Conservation (phyloP, 2,888 invertebrate genomes). For the Aricia artaxerxes region DNA sequence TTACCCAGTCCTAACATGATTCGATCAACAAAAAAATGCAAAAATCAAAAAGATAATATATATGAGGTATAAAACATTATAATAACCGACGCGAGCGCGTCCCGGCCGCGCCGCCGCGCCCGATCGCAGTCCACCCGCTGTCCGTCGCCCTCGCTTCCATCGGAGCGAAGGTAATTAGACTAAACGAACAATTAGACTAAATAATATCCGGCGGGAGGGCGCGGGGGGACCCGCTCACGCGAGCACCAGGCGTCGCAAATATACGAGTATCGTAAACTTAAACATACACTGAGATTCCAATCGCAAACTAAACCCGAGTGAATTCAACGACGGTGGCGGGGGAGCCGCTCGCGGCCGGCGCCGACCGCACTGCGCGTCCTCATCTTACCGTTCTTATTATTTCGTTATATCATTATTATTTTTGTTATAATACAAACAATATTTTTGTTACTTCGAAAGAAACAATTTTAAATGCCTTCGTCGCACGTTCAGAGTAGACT, state of each 20-base stretch:
- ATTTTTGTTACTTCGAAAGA: too few relatives aligned
- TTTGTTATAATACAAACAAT: too few relatives aligned
- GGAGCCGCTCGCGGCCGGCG: background rate
- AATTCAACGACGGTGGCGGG: slow-evolving; percentile 11
- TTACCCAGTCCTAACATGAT: slow-evolving; percentile 35
- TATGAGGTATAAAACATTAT: slow-evolving; percentile 30
- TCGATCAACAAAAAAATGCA: slow-evolving; percentile 37
- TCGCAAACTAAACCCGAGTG: slow-evolving; percentile 22
- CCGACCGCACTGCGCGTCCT: background rate
- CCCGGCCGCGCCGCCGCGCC: background rate
- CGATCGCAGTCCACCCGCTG: background rate
- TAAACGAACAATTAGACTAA: slow-evolving; percentile 10
- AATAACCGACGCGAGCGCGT: slow-evolving; percentile 24
- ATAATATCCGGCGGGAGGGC: background rate
- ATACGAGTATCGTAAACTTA: slow-evolving; percentile 24
- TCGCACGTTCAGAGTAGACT: background rate
- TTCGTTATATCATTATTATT: too few relatives aligned
- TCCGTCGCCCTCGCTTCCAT: background rate
- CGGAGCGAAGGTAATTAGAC: slow-evolving; percentile 4
- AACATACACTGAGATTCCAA: slow-evolving; percentile 28
- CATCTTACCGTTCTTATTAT: background rate
- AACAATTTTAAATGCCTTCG: too few relatives aligned
- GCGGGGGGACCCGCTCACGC: background rate
- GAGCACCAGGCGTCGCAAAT: slow-evolving; percentile 1
- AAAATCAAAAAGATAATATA: slow-evolving; percentile 36